phyloP scores from a whole-genome alignment of 2,113 vertebrate genomes.

The Jacana jacana region DNA sequence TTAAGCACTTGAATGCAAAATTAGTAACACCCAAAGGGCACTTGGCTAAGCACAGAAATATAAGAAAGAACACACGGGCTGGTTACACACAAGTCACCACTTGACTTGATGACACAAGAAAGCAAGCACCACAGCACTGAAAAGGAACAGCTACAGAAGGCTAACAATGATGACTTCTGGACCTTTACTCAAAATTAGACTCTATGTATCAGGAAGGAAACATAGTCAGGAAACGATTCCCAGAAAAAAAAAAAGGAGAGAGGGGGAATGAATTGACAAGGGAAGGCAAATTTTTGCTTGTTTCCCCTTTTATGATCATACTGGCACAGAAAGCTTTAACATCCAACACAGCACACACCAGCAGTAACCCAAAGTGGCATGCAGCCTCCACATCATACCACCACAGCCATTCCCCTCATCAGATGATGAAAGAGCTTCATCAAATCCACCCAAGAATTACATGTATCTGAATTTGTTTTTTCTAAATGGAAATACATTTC shows the following conservation, averaged over 20 bases:
- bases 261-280: background rate
- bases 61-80: background rate
- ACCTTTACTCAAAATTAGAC: background rate
- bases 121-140: background rate
- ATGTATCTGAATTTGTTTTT: background rate
- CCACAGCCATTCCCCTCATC: rapidly evolving
- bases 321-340: background rate
- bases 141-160: background rate
- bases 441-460: background rate
- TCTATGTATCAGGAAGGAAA: background rate
- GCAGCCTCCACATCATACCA: rapidly evolving
- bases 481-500: background rate
- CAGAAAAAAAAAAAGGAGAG: background rate
- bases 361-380: background rate
- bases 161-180: background rate
- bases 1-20: background rate
- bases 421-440: background rate
- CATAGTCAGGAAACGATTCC: background rate
- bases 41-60: background rate
- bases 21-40: background rate
- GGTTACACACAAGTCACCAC: background rate
- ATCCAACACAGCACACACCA: background rate
- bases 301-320: background rate
- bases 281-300: background rate
- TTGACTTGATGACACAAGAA: background rate